These are phyloP conservation scores for Rhinichthys osculus DNA, from an alignment of 2,797 vertebrate genomes.

Conservation along the genomic window DNA sequence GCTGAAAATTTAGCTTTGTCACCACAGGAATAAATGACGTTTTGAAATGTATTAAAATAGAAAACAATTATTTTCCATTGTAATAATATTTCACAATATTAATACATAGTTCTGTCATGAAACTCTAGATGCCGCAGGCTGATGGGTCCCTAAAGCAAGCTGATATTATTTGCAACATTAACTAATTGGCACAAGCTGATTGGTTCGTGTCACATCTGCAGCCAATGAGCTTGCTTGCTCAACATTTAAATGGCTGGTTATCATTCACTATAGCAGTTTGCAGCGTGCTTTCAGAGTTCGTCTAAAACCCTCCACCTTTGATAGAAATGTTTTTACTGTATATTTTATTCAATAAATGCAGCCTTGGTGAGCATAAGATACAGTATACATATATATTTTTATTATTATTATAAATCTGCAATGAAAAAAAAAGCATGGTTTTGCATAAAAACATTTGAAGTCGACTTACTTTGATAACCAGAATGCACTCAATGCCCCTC, in stretches of 20 bases:
- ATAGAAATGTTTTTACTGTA: not conserved
- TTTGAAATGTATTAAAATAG: not conserved
- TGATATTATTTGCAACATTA: too few relatives aligned
- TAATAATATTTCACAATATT: not conserved
- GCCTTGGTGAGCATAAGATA: not conserved
- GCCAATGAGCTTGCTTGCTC: too few relatives aligned
- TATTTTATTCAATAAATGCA: not conserved
- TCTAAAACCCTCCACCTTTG: too few relatives aligned
- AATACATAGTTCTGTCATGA: too few relatives aligned
- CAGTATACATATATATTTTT: not conserved
- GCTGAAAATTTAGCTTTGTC: not conserved
- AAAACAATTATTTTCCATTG: not conserved
- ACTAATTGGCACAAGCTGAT: too few relatives aligned
- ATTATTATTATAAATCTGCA: not conserved
- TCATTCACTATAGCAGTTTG: too few relatives aligned
- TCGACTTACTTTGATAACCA: slow-evolving; percentile 64
- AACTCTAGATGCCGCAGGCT: too few relatives aligned
- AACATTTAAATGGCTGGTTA: too few relatives aligned
- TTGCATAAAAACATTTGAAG: not conserved
- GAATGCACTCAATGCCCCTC: slow-evolving; percentile 73
- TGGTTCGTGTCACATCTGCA: too few relatives aligned
- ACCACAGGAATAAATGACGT: not conserved
- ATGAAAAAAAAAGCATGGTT: not conserved
- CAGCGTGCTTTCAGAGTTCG: too few relatives aligned
- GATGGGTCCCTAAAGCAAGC: too few relatives aligned